phyloP scores from a whole-genome alignment of 1,140 invertebrate genomes.

The Scaptodrosophila lebanonensis region DNA sequence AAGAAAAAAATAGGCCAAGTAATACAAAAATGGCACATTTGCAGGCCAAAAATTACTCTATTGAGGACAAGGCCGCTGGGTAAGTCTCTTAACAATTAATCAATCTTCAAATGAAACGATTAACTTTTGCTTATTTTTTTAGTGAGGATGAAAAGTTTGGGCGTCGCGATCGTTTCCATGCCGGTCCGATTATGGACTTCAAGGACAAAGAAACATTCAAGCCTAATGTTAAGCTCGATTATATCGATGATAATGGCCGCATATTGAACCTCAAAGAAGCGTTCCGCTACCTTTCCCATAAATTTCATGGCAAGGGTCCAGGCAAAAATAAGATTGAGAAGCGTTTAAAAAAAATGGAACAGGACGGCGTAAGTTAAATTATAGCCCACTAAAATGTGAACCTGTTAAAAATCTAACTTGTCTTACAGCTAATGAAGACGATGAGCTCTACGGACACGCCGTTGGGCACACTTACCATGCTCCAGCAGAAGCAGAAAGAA shows the following conservation, averaged over 20 bases:
- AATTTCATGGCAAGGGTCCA: constrained; percentile 99
- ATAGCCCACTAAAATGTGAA: not conserved
- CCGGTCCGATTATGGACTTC: constrained; percentile 93
- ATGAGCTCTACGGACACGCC: constrained; percentile 99
- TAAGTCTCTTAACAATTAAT: constrained; percentile 72
- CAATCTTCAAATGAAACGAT: not conserved
- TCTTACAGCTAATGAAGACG: constrained; percentile 92
- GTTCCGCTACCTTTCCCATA: constrained; percentile 96
- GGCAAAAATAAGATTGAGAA: constrained; percentile 99
- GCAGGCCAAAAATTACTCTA: constrained; percentile 95
- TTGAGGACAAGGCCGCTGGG: constrained; percentile 96
- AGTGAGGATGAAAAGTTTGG: constrained; percentile 91
- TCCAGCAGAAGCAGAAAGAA: constrained; percentile 98
- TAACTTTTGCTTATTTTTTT: constrained; percentile 23
- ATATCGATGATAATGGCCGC: constrained; percentile 96
- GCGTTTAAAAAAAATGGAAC: constrained; percentile 95
- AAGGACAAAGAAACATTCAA: constrained; percentile 95
- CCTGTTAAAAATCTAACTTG: not conserved
- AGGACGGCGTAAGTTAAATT: constrained; percentile 86
- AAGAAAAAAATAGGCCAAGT: constrained; percentile 84
- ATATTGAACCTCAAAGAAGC: constrained; percentile 96
- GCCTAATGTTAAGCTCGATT: constrained; percentile 97
- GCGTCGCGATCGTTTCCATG: constrained; percentile 84
- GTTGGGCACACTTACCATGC: constrained; percentile 93
- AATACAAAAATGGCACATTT: constrained; percentile 86